phyloP scores from a whole-genome alignment of 2,797 vertebrate species.

The Emys orbicularis region DNA sequence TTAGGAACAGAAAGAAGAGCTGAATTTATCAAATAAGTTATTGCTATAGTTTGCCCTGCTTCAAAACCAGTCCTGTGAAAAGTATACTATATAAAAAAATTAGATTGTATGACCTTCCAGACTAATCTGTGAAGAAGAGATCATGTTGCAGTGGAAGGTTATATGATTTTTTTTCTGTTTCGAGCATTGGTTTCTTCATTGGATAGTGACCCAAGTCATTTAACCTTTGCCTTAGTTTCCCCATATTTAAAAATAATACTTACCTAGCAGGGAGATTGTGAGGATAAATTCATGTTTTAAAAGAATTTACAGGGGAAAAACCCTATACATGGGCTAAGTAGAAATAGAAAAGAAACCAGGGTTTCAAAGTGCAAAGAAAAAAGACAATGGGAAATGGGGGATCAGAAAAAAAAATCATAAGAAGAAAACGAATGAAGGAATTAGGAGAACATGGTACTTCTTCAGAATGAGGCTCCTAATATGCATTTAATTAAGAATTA shows the following conservation, averaged over 20 bases:
- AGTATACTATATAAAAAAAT: background rate
- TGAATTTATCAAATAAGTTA: slow-evolving; percentile 27
- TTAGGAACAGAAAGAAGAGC: slow-evolving; percentile 42
- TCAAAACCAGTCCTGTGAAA: background rate
- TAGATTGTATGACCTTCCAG: background rate
- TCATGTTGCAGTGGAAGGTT: background rate
- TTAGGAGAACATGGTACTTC: slow-evolving; percentile 22
- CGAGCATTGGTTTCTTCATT: background rate
- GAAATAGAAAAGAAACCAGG: slow-evolving; percentile 9
- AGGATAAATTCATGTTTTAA: background rate
- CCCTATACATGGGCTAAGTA: background rate
- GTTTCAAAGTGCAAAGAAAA: slow-evolving; percentile 28
- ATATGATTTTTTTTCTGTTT: background rate
- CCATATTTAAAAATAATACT: background rate
- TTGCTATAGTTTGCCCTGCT: background rate
- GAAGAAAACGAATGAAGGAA: slow-evolving; percentile 41
- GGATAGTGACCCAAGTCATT: background rate
- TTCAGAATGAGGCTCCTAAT: slow-evolving; percentile 21
- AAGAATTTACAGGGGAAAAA: background rate
- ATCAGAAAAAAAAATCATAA: slow-evolving; percentile 2
- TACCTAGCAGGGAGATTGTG: background rate
- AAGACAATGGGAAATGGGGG: slow-evolving; percentile 33
- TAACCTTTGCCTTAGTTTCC: slow-evolving; percentile 2
- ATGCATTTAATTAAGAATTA: slow-evolving; percentile 64
- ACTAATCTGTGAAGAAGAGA: background rate